Evolutionary conservation across 2,113 vertebrate species (phyloP).

Genomic region (Perccottus glenii): DNA sequence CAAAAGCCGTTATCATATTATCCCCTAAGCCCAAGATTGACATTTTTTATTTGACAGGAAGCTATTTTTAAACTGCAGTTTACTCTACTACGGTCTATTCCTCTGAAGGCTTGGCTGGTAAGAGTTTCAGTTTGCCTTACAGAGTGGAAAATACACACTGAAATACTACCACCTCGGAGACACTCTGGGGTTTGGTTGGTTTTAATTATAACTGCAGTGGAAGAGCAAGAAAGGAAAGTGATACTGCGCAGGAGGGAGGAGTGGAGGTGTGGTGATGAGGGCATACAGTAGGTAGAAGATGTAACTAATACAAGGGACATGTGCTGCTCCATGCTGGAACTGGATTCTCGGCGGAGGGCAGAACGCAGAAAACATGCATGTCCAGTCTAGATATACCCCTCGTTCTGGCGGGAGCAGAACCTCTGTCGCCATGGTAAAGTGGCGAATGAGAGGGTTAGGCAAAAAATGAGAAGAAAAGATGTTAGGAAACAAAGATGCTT

Average conservation of each 20-base stretch:
- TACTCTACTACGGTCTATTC: slow-evolving; percentile 3
- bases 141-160: slow-evolving; percentile 32
- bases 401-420: no score
- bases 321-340: not conserved
- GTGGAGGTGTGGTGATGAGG: not conserved
- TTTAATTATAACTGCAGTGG: slow-evolving; percentile 38
- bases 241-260: slow-evolving; percentile 10
- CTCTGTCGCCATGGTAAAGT: no score
- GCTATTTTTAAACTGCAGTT: slow-evolving; percentile 34
- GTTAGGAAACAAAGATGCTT: no score
- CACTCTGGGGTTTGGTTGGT: slow-evolving; percentile 11
- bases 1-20: slow-evolving; percentile 19
- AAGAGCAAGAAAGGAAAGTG: slow-evolving; percentile 4
- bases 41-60: slow-evolving; percentile 33
- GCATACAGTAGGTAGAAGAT: not conserved
- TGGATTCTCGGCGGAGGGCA: no score
- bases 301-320: not conserved
- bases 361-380: no score
- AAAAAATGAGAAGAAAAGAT: no score
- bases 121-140: slow-evolving; percentile 40
- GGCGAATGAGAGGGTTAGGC: no score
- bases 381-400: no score
- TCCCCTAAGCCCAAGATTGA: slow-evolving; percentile 6
- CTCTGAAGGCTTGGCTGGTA: slow-evolving; percentile 29
- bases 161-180: slow-evolving; percentile 13